Percentiles rank a stretch among this genome's conserved stretches.
phyloP scores from a whole-genome alignment of 2,888 invertebrate genomes.

The Sphaerolaimus hirsutus region DNA sequence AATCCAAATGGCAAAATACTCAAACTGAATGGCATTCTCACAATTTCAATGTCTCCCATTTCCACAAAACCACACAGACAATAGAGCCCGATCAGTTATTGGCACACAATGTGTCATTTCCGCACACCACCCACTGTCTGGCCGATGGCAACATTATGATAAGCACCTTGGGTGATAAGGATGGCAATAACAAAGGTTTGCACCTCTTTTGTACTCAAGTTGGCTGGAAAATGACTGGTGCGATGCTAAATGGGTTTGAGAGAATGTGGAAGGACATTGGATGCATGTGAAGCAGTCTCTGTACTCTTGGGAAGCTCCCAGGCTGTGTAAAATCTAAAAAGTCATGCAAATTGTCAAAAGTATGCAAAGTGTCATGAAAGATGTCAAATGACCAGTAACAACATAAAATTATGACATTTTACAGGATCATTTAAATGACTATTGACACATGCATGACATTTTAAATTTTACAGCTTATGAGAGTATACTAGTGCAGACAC shows the following conservation, averaged over 20 bases:
- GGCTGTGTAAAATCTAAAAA: no score
- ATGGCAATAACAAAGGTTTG: conserved; percentile 53
- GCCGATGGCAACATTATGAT: conserved; percentile 80
- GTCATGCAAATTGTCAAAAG: no score
- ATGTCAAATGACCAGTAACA: no score
- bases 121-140: conserved; percentile 79
- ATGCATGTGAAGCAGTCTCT: neutral
- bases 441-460: no score
- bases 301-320: no score
- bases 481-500: no score
- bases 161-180: conserved; percentile 63
- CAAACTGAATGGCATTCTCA: neutral
- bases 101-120: conserved; percentile 50
- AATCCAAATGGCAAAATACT: neutral
- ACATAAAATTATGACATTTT: no score
- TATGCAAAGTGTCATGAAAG: no score
- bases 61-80: conserved; percentile 38
- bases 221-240: neutral
- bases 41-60: neutral
- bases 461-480: no score
- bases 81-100: conserved; percentile 56
- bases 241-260: no score
- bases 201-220: neutral
- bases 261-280: no score
- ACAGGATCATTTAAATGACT: no score